These are phyloP conservation scores for Whitmania pigra DNA, from an alignment of 1,140 invertebrate species.

Conservation along the genomic window DNA sequence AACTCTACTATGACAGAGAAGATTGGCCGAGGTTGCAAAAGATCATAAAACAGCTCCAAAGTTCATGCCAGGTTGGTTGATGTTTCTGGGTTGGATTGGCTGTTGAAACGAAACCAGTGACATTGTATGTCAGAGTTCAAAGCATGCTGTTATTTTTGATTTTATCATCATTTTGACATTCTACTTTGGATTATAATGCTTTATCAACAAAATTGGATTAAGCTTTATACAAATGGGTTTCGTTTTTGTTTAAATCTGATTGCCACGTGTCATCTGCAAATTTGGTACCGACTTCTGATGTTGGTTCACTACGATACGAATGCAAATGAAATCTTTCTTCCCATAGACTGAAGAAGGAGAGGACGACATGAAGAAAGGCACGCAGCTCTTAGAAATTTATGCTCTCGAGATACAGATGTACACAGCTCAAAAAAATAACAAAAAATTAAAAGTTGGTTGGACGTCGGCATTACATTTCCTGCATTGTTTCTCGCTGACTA, in stretches of 20 bases:
- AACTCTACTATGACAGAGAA: conserved; percentile 89
- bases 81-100: conserved; percentile 13
- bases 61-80: conserved; percentile 71
- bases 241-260: too few relatives aligned
- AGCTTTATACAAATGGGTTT: too few relatives aligned
- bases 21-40: conserved; percentile 89
- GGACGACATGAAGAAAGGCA: conserved; percentile 96
- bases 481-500: not conserved
- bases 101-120: conserved; percentile 8
- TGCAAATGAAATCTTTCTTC: conserved; percentile 8
- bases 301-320: not conserved
- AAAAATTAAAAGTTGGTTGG: conserved; percentile 68
- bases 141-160: too few relatives aligned
- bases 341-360: conserved; percentile 89
- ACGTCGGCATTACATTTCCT: not conserved
- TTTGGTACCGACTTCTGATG: not conserved
- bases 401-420: conserved; percentile 99
- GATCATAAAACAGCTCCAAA: conserved; percentile 91
- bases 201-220: too few relatives aligned
- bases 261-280: too few relatives aligned
- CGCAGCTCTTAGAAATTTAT: conserved; percentile 94
- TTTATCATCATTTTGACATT: too few relatives aligned
- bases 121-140: not conserved
- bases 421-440: conserved; percentile 98
- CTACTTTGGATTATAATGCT: too few relatives aligned